Conservation (phyloP, 2,888 invertebrate genomes). For the Athalia circularis region DNA sequence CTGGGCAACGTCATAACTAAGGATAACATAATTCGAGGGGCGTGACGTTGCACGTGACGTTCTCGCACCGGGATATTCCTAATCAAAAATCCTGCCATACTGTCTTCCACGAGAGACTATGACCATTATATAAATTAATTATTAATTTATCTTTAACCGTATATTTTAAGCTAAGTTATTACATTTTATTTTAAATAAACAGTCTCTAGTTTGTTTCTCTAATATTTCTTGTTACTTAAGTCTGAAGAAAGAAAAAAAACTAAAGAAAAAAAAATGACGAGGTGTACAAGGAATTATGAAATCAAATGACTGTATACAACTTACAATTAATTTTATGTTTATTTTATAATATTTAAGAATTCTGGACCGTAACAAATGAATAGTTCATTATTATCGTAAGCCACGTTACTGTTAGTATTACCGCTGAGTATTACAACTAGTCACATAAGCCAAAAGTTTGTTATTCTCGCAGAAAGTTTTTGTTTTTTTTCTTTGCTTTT, state of each 20-base stretch:
- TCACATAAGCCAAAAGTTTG: conserved; percentile 72
- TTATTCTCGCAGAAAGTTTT: conserved; percentile 66
- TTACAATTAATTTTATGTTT: conserved; percentile 33
- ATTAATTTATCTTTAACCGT: conserved; percentile 60
- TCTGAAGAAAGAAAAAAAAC: not conserved
- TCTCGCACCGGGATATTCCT: conserved; percentile 58
- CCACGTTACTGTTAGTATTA: conserved; percentile 64
- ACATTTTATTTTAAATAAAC: conserved; percentile 31
- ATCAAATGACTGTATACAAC: conserved; percentile 18
- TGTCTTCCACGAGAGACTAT: conserved; percentile 69
- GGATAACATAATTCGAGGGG: not conserved
- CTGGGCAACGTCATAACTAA: conserved; percentile 2
- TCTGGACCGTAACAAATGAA: conserved; percentile 15
- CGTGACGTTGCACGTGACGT: conserved; percentile 14
- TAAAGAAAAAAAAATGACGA: not conserved
- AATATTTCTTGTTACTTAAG: conserved; percentile 29
- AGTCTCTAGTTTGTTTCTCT: conserved; percentile 28
- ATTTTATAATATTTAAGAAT: conserved; percentile 16
- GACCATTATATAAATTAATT: conserved; percentile 58
- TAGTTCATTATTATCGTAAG: conserved; percentile 38
- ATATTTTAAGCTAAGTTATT: conserved; percentile 58
- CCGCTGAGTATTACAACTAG: conserved; percentile 72
- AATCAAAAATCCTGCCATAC: conserved; percentile 70
- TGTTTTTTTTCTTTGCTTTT: conserved; percentile 58
- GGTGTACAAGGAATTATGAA: conserved; percentile 23